phyloP scores from a whole-genome alignment of 2,113 vertebrate genomes.

The Diadophis punctatus region DNA sequence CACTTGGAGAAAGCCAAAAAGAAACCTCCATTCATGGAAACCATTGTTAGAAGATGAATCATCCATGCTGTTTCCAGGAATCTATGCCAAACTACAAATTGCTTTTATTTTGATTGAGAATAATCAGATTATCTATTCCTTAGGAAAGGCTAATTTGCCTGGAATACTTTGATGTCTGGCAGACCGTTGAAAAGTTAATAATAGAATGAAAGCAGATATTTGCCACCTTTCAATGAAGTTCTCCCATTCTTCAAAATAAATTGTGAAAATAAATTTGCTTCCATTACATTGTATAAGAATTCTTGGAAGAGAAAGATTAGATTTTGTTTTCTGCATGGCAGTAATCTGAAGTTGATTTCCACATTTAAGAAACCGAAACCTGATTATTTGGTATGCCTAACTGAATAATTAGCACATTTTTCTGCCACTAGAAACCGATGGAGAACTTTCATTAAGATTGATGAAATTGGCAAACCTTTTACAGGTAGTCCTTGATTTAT shows the following conservation, averaged over 20 bases:
- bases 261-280: not conserved
- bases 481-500: too few species aligned
- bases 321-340: not conserved
- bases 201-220: not conserved
- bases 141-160: not conserved
- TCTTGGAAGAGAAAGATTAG: not conserved
- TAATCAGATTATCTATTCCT: not conserved
- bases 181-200: not conserved
- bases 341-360: too few species aligned
- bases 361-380: too few species aligned
- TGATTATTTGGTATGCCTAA: too few species aligned
- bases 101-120: not conserved
- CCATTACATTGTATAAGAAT: not conserved
- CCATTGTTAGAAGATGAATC: not conserved
- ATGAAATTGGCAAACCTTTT: too few species aligned
- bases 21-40: not conserved
- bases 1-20: not conserved
- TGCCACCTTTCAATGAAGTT: not conserved
- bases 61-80: not conserved
- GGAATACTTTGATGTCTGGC: not conserved
- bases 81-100: not conserved
- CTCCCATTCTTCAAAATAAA: not conserved
- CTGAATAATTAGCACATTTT: too few species aligned
- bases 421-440: too few species aligned
- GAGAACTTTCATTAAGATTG: too few species aligned